Evolutionary conservation across 2,113 vertebrate species (phyloP).

Genomic region (Campylomormyrus numenius): DNA sequence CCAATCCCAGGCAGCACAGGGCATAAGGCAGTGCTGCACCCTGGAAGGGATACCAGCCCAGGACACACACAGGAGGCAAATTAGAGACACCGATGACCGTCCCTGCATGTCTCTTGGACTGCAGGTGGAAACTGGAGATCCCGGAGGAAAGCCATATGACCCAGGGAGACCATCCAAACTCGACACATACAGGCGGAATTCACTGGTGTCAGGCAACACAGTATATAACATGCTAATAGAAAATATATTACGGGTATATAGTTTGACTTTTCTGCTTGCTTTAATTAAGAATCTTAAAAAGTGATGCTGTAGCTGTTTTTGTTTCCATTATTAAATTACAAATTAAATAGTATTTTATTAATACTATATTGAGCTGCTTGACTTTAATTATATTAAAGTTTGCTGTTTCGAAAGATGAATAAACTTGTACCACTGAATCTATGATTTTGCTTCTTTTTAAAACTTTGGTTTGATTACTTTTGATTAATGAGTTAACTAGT

Average conservation of each 20-base stretch:
- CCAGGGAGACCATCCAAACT: neutral
- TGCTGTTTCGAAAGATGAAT: neutral
- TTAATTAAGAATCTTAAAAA: neutral
- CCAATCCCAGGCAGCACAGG: neutral
- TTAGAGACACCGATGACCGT: neutral
- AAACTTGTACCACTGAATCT: neutral
- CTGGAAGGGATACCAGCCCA: neutral
- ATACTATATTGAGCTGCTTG: neutral
- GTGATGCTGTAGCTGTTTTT: neutral
- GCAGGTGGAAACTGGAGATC: neutral
- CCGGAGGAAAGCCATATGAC: neutral
- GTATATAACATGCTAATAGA: neutral
- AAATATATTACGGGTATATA: neutral
- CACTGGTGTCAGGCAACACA: neutral
- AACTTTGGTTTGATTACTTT: neutral
- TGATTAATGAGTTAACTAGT: neutral
- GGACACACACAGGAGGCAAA: neutral
- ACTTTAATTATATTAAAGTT: neutral
- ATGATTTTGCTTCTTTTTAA: neutral
- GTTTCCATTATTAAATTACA: neutral
- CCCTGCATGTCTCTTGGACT: neutral
- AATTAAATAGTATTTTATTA: neutral
- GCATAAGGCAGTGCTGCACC: neutral
- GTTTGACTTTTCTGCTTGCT: neutral
- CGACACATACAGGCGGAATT: neutral